These are phyloP conservation scores for Bombylius major DNA, from an alignment of 2,888 invertebrate species.

Conservation along the genomic window DNA sequence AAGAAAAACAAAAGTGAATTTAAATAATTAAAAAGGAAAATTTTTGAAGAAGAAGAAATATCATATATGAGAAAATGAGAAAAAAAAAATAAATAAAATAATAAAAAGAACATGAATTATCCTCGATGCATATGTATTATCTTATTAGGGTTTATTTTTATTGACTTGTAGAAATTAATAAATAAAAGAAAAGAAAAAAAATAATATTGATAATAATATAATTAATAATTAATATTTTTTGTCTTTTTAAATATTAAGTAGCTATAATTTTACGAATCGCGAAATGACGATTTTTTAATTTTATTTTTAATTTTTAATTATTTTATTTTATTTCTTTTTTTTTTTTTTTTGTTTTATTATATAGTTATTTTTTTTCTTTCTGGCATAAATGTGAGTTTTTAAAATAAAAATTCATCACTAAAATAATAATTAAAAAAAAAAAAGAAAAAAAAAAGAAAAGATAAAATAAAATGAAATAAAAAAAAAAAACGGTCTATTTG, in stretches of 20 bases:
- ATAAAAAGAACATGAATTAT: background rate
- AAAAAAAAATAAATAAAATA: background rate
- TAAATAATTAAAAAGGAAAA: background rate
- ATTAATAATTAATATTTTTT: background rate
- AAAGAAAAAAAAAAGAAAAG: background rate
- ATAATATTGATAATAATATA: slow-evolving; percentile 5
- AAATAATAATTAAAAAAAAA: background rate
- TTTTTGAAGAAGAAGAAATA: background rate
- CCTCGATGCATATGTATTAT: slow-evolving; percentile 8
- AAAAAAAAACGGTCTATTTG: slow-evolving; percentile 8
- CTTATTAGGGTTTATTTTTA: slow-evolving; percentile 7
- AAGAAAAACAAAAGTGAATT: background rate
- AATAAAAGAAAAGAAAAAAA: too few species aligned
- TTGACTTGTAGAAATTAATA: background rate
- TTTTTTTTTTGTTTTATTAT: background rate
- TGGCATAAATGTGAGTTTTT: slow-evolving; percentile 10
- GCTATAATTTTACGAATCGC: slow-evolving; percentile 7
- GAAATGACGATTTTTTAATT: slow-evolving; percentile 5
- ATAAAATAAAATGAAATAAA: background rate
- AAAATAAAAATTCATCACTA: slow-evolving; percentile 7
- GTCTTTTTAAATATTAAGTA: slow-evolving; percentile 4
- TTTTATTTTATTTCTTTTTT: background rate
- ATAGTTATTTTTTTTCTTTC: background rate
- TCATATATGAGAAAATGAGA: background rate
- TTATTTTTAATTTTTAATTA: background rate